A percentile compares a stretch with the other conserved stretches of the same genome.
Conservation (phyloP, 2,113 vertebrate genomes). For the Fulica atra region DNA sequence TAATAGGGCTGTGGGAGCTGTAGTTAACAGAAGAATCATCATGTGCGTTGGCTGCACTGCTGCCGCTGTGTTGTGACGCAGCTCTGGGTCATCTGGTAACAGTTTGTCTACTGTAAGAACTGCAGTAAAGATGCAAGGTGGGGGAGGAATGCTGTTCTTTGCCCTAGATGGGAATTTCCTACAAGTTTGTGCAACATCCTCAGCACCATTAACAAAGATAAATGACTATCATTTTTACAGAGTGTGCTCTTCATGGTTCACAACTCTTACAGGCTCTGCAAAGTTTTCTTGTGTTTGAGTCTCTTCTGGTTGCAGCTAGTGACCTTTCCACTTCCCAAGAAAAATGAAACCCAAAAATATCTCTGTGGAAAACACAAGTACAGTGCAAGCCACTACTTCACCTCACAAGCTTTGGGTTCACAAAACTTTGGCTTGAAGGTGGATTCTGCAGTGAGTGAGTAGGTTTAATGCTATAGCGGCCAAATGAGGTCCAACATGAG, state of each 20-base stretch:
- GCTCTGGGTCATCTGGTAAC: not conserved
- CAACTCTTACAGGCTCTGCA: not conserved
- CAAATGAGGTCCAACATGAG: not conserved
- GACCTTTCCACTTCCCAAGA: not conserved
- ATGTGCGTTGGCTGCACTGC: rapidly evolving
- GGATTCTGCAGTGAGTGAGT: not conserved
- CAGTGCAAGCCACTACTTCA: not conserved
- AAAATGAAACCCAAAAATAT: not conserved
- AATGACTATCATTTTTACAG: not conserved
- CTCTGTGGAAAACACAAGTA: not conserved
- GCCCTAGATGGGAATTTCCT: slow-evolving; percentile 1
- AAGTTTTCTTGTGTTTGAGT: not conserved
- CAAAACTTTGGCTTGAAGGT: not conserved
- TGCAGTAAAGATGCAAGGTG: not conserved
- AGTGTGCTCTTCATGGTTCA: not conserved
- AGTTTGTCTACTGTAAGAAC: not conserved
- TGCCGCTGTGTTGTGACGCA: rapidly evolving
- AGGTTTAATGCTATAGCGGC: not conserved
- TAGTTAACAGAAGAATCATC: not conserved
- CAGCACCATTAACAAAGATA: not conserved
- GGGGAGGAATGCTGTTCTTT: not conserved
- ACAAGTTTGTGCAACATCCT: slow-evolving; percentile 16
- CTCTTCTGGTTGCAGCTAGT: not conserved
- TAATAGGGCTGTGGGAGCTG: rapidly evolving
- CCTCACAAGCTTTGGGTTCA: not conserved